These are phyloP conservation scores for Amblyjoppa proteus DNA, from an alignment of 2,888 invertebrate genomes.

Conservation along the genomic window DNA sequence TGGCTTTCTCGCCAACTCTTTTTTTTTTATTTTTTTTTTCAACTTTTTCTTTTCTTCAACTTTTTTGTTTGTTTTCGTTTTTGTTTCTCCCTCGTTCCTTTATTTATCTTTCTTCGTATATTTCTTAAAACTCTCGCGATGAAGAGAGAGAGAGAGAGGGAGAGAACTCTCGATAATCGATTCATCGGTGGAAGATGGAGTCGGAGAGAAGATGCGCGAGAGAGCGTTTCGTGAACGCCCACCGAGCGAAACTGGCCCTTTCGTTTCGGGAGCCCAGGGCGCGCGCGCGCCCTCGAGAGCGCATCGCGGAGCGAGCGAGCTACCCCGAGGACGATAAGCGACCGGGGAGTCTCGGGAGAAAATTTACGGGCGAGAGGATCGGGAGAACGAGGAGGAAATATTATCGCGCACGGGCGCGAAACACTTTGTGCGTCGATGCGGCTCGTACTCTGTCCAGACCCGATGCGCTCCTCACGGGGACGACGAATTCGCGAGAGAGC, in stretches of 20 bases:
- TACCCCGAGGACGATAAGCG: conserved; percentile 1
- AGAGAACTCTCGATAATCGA: conserved; percentile 60
- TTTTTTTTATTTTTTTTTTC: conserved; percentile 32
- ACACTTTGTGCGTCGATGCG: conserved; percentile 7
- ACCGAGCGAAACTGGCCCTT: conserved; percentile 22
- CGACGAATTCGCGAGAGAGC: conserved; percentile 43
- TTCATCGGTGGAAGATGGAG: conserved; percentile 49
- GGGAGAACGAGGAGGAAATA: background rate
- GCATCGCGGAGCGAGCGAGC: background rate
- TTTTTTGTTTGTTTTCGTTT: conserved; percentile 31
- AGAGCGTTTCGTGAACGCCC: conserved; percentile 58
- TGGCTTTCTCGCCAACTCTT: conserved; percentile 57
- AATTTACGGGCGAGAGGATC: conserved; percentile 24
- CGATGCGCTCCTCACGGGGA: conserved; percentile 7
- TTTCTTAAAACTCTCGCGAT: conserved; percentile 6
- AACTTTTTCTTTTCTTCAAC: conserved; percentile 15
- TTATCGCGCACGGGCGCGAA: conserved; percentile 16
- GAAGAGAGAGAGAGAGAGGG: background rate
- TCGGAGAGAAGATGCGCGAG: conserved; percentile 2
- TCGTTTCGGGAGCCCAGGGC: background rate
- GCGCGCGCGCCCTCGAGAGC: background rate
- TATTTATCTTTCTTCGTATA: conserved; percentile 15
- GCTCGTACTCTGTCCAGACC: background rate
- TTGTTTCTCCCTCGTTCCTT: conserved; percentile 21
- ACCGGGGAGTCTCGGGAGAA: conserved; percentile 32